phyloP scores from a whole-genome alignment of 2,797 vertebrate genomes.

The Gephyroberyx darwinii region DNA sequence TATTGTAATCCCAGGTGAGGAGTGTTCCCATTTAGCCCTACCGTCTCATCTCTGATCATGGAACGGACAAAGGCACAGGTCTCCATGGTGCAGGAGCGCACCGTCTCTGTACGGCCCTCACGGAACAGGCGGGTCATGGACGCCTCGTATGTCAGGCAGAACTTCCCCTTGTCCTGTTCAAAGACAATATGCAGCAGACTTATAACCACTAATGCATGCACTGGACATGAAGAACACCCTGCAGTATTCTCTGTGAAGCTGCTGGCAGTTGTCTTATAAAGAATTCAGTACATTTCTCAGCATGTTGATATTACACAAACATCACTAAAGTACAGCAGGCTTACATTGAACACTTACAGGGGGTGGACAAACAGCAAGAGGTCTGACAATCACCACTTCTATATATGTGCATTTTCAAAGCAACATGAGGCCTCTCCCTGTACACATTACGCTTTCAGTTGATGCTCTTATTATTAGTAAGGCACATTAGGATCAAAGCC shows the following conservation, averaged over 20 bases:
- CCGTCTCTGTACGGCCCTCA: conserved; percentile 95
- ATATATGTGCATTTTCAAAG: too few relatives aligned
- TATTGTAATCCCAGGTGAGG: neutral
- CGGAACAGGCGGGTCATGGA: conserved; percentile 97
- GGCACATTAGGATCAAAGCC: neutral
- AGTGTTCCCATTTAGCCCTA: conserved; percentile 64
- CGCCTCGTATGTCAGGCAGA: conserved; percentile 95
- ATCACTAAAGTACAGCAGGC: too few relatives aligned
- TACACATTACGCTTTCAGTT: too few relatives aligned
- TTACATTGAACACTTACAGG: neutral
- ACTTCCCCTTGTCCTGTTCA: conserved; percentile 92
- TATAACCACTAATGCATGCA: neutral
- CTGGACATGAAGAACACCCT: neutral
- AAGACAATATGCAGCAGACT: neutral
- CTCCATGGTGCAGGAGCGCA: conserved; percentile 92
- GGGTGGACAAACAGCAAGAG: neutral
- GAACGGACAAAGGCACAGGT: conserved; percentile 87
- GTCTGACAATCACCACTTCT: too few relatives aligned
- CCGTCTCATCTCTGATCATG: conserved; percentile 88
- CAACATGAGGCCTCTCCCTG: too few relatives aligned
- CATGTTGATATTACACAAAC: neutral
- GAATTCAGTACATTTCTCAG: neutral
- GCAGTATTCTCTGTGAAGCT: neutral
- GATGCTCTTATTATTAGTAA: neutral
- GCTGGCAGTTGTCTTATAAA: neutral